These are phyloP conservation scores for Orcinus orca DNA, from an alignment of 2,113 vertebrate species.

Conservation along the genomic window DNA sequence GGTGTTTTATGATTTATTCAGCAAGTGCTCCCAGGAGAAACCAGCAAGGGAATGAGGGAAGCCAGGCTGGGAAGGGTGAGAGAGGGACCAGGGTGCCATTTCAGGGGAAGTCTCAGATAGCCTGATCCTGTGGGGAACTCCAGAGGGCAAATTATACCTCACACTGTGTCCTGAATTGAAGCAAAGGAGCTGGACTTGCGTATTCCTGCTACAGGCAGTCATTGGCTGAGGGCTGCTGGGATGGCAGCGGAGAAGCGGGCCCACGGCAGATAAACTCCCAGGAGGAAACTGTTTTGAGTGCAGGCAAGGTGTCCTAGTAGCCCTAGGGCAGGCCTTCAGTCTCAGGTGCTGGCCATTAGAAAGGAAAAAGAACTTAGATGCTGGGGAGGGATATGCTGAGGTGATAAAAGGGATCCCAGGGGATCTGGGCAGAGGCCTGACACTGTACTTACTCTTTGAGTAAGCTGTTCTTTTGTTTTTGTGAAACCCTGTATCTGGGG, in stretches of 20 bases:
- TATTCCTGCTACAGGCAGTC: neutral
- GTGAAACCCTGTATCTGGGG: neutral
- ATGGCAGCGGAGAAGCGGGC: neutral
- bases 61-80: neutral
- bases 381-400: neutral
- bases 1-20: constrained; percentile 27
- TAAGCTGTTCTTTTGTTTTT: neutral
- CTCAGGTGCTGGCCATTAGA: neutral
- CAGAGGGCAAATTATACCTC: neutral
- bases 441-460: neutral
- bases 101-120: neutral
- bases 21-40: neutral
- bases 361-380: neutral
- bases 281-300: neutral
- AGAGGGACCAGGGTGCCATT: neutral
- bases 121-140: neutral
- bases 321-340: neutral
- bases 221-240: neutral
- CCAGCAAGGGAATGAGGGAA: neutral
- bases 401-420: neutral
- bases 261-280: neutral
- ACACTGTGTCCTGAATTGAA: neutral
- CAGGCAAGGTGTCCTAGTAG: too few species aligned
- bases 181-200: neutral
- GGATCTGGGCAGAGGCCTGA: neutral